Base-by-base conservation (phyloP, 2,888 invertebrate genomes). In the Petrolisthes cinctipes region DNA sequence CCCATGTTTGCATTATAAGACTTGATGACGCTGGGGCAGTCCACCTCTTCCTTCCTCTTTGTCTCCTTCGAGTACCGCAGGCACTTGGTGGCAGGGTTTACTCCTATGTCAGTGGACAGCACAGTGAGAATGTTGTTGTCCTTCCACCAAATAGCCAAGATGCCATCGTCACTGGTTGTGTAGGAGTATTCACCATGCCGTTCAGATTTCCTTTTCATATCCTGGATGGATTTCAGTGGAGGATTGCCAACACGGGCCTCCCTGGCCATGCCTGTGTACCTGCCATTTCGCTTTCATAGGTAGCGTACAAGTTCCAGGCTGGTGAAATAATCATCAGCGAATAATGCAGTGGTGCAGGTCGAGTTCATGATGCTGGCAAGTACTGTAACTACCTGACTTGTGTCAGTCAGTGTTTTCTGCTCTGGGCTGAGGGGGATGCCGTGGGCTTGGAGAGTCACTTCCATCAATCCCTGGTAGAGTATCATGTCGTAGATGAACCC, bases 261-360 rank as follows among this genome's bases (percentile, higher is more conserved):
- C 68, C 85, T 78, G 61, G 79, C 85, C 11, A 66, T 85, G 79
- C 85, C 80, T 85, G 76, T 86, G 82, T 75, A 75, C 57, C 61
- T 76, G 66, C 73, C 66, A 57, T 68, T 73, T 53, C 79, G 14
- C 6, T 20, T 37, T 66, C 53, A 7, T 20, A 89, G 86, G 85
- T 86, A 89, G 14, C 78, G 68, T 17, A 86, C 86, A 57, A 86
- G 23, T 61, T 85, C 85, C 61, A 86, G 66, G 68, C 85, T 89
- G 78, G 78, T 86, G 86, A 85, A 89, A 53, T 68, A 82, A 23
- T 89, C 82, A 20, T 83, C 83, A 51, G 87, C 87, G n/a, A 68
- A 87, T 17, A 87, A 83, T 53, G 83, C 51, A 51, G 4, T 86
- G 23, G 57, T 66, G 61, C 17, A 73, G 73, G 20, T n/a, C 37